Conservation (phyloP, 2,888 invertebrate genomes). For the Stenodema calcarata region DNA sequence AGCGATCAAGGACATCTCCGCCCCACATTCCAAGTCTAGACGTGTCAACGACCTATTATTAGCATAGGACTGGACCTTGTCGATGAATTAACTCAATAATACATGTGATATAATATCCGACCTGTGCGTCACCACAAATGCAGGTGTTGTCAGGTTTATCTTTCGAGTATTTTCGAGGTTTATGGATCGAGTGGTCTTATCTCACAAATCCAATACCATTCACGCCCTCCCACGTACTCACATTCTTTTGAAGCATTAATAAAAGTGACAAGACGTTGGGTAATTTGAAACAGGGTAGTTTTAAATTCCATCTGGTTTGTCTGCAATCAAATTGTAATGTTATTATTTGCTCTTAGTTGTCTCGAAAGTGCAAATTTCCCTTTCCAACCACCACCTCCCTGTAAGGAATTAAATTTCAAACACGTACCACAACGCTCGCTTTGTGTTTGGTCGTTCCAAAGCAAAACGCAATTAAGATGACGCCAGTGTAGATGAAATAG, state of each 20-base stretch:
- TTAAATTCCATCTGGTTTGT: too few species aligned
- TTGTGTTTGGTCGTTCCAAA: constrained; percentile 79
- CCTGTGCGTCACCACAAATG: too few species aligned
- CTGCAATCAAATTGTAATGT: too few species aligned
- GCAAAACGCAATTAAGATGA: constrained; percentile 75
- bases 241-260: neutral
- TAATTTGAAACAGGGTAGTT: neutral
- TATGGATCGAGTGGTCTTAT: neutral
- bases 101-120: too few species aligned
- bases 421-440: constrained; percentile 60
- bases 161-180: neutral
- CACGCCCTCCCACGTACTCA: neutral
- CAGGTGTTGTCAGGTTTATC: too few species aligned
- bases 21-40: too few species aligned
- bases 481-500: constrained; percentile 82
- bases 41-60: too few species aligned
- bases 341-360: too few species aligned
- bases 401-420: neutral
- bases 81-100: neutral
- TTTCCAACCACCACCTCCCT: neutral
- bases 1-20: too few species aligned
- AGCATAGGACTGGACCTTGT: neutral
- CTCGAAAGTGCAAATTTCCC: neutral
- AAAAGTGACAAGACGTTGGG: neutral
- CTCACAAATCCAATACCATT: neutral